Evolutionary conservation across 2,113 vertebrate genomes (phyloP).

Genomic region (Meleagris gallopavo): DNA sequence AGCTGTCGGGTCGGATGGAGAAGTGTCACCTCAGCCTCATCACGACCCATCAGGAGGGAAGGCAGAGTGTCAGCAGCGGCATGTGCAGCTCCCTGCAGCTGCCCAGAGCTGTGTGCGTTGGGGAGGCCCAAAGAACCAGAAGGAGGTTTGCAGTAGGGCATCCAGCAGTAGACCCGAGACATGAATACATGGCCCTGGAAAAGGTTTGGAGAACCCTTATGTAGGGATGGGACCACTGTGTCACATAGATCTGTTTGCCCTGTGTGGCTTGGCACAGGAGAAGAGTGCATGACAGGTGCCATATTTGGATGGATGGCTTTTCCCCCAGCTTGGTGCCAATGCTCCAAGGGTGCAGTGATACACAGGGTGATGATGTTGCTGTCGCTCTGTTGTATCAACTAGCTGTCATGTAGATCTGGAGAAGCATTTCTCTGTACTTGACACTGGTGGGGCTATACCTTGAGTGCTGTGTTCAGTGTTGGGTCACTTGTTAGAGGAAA

Average conservation of each 20-base stretch:
- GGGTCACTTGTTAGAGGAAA: too few species aligned
- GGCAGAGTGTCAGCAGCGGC: fast-evolving
- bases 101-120: background rate
- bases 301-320: background rate
- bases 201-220: fast-evolving
- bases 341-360: background rate
- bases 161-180: background rate
- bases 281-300: background rate
- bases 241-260: fast-evolving
- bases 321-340: background rate
- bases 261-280: background rate
- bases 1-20: background rate
- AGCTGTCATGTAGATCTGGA: background rate
- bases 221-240: fast-evolving
- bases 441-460: too few species aligned
- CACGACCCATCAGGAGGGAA: background rate
- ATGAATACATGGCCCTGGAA: fast-evolving
- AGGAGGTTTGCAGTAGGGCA: fast-evolving
- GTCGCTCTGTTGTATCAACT: background rate
- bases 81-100: background rate
- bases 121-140: background rate
- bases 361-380: fast-evolving
- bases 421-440: fast-evolving
- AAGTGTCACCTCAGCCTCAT: background rate
- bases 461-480: too few species aligned